phyloP scores from a whole-genome alignment of 2,888 invertebrate genomes.

The Hyposoter dolosus region DNA sequence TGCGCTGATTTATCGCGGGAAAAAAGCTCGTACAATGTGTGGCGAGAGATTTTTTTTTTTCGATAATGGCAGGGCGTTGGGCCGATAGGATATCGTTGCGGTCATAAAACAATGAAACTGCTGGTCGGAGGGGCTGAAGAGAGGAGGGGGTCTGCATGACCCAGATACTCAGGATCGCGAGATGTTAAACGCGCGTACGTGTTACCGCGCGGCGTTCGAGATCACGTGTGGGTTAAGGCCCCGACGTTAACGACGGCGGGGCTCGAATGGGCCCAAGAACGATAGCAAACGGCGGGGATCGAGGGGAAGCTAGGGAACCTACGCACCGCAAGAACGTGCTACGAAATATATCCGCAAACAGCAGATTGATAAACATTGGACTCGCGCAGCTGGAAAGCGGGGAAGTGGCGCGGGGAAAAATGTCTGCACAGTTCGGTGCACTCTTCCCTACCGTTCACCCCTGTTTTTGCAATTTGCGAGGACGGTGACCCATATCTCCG shows the following conservation, averaged over 20 bases:
- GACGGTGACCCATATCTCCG: slow-evolving; percentile 43
- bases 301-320: neutral
- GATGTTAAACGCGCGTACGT: slow-evolving; percentile 37
- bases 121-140: slow-evolving; percentile 32
- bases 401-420: neutral
- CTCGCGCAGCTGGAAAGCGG: neutral
- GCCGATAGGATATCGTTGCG: slow-evolving; percentile 50
- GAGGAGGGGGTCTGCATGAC: slow-evolving; percentile 57
- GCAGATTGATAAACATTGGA: slow-evolving; percentile 50
- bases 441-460: neutral
- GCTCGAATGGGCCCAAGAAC: slow-evolving; percentile 34
- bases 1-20: neutral
- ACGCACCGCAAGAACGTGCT: slow-evolving; percentile 55
- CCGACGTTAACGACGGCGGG: slow-evolving; percentile 38
- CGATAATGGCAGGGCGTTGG: neutral
- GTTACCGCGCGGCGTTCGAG: neutral
- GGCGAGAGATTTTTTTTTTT: slow-evolving; percentile 17
- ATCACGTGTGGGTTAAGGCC: slow-evolving; percentile 66
- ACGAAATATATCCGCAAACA: slow-evolving; percentile 49
- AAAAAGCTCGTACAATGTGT: neutral
- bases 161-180: slow-evolving; percentile 65
- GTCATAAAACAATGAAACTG: slow-evolving; percentile 63
- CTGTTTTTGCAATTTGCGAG: slow-evolving; percentile 36
- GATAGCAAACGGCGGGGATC: neutral
- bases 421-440: slow-evolving; percentile 30